phyloP scores from a whole-genome alignment of 2,797 vertebrate genomes.

The Etheostoma perlongum region DNA sequence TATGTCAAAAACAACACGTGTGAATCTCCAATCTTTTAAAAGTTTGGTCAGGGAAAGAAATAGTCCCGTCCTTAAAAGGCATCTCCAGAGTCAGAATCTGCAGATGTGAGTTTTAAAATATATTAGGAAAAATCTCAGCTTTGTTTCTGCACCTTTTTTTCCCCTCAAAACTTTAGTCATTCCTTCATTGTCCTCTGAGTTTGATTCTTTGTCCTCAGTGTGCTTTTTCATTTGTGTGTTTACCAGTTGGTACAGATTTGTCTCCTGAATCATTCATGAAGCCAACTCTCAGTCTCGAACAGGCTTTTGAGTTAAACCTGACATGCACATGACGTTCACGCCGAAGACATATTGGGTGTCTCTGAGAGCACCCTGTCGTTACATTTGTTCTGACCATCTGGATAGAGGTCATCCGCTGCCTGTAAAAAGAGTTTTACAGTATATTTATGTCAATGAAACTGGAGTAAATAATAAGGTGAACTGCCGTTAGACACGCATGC shows the following conservation, averaged over 20 bases:
- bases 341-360: conserved; percentile 9
- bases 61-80: background rate
- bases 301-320: background rate
- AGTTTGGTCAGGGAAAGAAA: background rate
- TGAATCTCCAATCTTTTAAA: background rate
- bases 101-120: background rate
- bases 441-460: conserved; percentile 44
- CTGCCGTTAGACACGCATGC: conserved; percentile 10
- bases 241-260: background rate
- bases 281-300: background rate
- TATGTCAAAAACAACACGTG: background rate
- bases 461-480: conserved; percentile 25
- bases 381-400: conserved; percentile 24
- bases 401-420: conserved; percentile 37
- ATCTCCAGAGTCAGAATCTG: background rate
- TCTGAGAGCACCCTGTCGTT: conserved; percentile 28
- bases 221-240: background rate
- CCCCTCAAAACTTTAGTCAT: conserved; percentile 5
- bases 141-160: background rate
- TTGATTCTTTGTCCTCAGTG: background rate
- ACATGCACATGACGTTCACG: conserved; percentile 26
- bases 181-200: background rate
- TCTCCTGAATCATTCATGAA: conserved; percentile 41
- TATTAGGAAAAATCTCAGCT: background rate
- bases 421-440: conserved; percentile 28